A percentile compares a stretch with the other conserved stretches of the same genome.
These are phyloP conservation scores for Channa argus DNA, from an alignment of 2,113 vertebrate genomes.

Conservation along the genomic window DNA sequence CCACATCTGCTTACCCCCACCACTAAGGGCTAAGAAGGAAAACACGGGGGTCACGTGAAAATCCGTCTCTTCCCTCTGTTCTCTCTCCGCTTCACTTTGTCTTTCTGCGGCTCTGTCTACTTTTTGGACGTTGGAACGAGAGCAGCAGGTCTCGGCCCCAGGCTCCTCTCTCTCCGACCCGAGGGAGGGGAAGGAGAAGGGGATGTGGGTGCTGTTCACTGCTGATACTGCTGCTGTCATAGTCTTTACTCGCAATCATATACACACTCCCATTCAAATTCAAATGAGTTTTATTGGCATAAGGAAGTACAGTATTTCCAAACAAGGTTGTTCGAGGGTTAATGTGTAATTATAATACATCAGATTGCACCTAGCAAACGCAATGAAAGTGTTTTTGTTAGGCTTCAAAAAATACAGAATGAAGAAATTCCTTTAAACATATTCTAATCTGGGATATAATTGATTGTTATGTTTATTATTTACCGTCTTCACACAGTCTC, in stretches of 20 bases:
- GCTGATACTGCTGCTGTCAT: conserved; percentile 56
- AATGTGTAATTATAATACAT: not conserved
- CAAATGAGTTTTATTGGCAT: conserved; percentile 34
- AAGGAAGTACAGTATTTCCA: conserved; percentile 1
- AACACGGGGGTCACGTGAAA: conserved; percentile 41
- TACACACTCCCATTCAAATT: conserved; percentile 22
- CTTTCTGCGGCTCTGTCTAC: not conserved
- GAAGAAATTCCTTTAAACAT: too few species aligned
- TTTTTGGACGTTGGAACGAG: conserved; percentile 48
- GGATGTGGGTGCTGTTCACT: conserved; percentile 31
- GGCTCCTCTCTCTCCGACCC: conserved; percentile 34
- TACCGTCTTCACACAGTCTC: too few species aligned
- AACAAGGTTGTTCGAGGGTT: conserved; percentile 6
- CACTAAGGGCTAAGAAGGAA: conserved; percentile 12
- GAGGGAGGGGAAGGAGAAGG: conserved; percentile 40
- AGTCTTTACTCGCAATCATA: conserved; percentile 15
- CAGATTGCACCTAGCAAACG: too few species aligned
- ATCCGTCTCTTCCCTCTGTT: conserved; percentile 9
- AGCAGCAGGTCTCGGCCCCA: conserved; percentile 50
- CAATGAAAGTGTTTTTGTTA: too few species aligned
- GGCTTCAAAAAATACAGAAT: too few species aligned
- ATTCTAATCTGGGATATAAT: too few species aligned
- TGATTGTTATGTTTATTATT: too few species aligned
- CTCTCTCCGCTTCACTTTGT: not conserved
- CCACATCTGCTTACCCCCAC: conserved; percentile 42